Evolutionary conservation across 2,797 vertebrate genomes (phyloP).

Genomic region (Peromyscus attwateri): DNA sequence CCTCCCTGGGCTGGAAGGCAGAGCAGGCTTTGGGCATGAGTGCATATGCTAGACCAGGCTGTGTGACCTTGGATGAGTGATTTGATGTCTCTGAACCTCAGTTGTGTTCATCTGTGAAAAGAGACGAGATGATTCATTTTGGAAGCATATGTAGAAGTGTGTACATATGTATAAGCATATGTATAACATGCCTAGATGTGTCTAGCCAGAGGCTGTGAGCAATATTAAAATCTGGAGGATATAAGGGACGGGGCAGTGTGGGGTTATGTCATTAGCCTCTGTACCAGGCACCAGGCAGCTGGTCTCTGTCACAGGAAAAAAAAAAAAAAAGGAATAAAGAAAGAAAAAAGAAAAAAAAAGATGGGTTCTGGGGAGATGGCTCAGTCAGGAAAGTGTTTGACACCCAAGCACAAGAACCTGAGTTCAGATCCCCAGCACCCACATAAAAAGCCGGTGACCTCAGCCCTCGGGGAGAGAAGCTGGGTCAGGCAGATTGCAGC

Average conservation of each 20-base stretch:
- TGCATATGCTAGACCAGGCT: background rate
- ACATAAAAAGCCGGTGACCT: background rate
- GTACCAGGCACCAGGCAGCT: background rate
- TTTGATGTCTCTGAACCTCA: slow-evolving; percentile 32
- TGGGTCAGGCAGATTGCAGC: background rate
- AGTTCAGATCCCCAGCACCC: background rate
- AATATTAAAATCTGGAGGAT: background rate
- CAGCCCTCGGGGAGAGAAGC: background rate
- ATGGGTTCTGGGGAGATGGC: background rate
- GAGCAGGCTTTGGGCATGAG: rapidly evolving
- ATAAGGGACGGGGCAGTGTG: rapidly evolving
- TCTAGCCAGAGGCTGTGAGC: background rate
- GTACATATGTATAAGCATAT: no score
- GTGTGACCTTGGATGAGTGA: background rate
- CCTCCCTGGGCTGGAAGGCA: background rate
- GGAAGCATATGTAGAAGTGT: background rate
- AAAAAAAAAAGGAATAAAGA: no score
- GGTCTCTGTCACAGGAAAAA: background rate
- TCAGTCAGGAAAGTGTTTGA: background rate
- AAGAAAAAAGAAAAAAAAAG: no score
- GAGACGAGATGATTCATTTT: background rate
- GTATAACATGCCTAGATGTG: rapidly evolving
- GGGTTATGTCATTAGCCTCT: background rate
- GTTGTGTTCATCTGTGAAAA: background rate
- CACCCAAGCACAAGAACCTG: background rate